Evolutionary conservation across 2,113 vertebrate species (phyloP).

Genomic region (Mus spicilegus): DNA sequence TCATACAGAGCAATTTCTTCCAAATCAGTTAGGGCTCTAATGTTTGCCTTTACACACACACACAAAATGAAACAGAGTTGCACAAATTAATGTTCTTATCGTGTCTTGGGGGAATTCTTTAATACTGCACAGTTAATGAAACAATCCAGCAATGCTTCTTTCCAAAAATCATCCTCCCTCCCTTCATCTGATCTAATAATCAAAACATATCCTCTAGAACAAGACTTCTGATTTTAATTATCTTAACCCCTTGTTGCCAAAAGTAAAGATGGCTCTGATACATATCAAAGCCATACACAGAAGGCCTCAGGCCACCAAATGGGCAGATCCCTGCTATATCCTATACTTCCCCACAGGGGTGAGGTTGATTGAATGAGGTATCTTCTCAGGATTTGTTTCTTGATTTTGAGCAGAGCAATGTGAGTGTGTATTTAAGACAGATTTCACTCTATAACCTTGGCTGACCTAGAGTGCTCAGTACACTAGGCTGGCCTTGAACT

Average conservation of each 20-base stretch:
- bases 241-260: slow-evolving; percentile 83
- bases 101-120: slow-evolving; percentile 86
- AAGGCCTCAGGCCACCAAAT: slow-evolving; percentile 31
- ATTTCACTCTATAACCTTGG: not conserved
- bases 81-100: slow-evolving; percentile 87
- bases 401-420: not conserved
- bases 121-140: slow-evolving; percentile 87
- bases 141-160: slow-evolving; percentile 84
- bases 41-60: slow-evolving; percentile 75
- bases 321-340: not conserved
- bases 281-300: not conserved
- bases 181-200: slow-evolving; percentile 88
- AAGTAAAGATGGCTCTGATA: slow-evolving; percentile 35
- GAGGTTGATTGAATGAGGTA: slow-evolving; percentile 66
- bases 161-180: slow-evolving; percentile 85
- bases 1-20: slow-evolving; percentile 79
- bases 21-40: slow-evolving; percentile 74
- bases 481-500: not conserved
- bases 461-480: not conserved
- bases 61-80: slow-evolving; percentile 68
- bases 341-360: not conserved
- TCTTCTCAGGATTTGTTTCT: slow-evolving; percentile 16
- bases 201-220: slow-evolving; percentile 87
- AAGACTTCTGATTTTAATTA: slow-evolving; percentile 83
- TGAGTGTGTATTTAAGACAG: not conserved